A percentile compares a stretch with the other conserved stretches of the same genome.
Conservation (phyloP, 30 jellyfish, hydroid and myxozoan species). For the Aurelia sp. region DNA sequence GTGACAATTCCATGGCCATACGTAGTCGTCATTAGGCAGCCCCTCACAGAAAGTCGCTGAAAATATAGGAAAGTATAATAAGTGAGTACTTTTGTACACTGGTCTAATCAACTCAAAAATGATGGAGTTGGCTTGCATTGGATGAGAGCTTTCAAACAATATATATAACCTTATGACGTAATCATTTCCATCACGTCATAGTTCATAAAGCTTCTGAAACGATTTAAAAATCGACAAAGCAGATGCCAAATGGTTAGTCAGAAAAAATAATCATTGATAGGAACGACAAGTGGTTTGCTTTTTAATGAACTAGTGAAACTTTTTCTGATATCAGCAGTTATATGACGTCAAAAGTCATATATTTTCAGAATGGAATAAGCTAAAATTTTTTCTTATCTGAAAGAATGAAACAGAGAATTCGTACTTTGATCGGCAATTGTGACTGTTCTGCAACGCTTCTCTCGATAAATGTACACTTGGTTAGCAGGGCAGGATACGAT, state of each 20-base stretch:
- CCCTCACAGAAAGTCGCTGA: constrained; percentile 67
- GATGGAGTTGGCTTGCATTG: too few species aligned
- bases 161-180: too few species aligned
- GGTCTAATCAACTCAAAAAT: too few species aligned
- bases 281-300: neutral
- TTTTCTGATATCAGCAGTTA: neutral
- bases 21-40: constrained; percentile 73
- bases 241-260: too few species aligned
- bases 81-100: neutral
- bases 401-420: neutral
- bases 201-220: too few species aligned
- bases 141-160: too few species aligned
- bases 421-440: constrained; percentile 31
- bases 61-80: neutral
- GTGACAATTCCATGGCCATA: constrained; percentile 93
- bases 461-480: constrained; percentile 49
- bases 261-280: too few species aligned
- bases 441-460: constrained; percentile 43
- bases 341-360: neutral
- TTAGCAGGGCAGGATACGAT: constrained; percentile 46
- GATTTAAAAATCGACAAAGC: too few species aligned
- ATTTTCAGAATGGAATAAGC: neutral
- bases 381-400: neutral
- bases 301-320: neutral
- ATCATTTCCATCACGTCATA: too few species aligned